Conservation (phyloP, 2,797 vertebrate genomes). For the Chrosomus eos region DNA sequence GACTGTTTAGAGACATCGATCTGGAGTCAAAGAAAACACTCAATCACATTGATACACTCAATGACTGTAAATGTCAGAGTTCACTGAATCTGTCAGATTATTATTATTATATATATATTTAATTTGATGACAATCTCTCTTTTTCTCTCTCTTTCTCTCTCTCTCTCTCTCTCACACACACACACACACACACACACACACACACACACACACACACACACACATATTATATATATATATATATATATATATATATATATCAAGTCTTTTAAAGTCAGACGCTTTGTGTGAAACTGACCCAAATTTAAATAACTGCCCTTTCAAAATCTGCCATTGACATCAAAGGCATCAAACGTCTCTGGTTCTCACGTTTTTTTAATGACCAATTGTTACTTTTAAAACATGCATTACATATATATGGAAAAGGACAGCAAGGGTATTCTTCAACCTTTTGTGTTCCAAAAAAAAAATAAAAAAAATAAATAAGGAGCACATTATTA, state of each 20-base stretch:
- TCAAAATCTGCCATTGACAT: not conserved
- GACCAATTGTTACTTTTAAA: not conserved
- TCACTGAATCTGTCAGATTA: slow-evolving; percentile 19
- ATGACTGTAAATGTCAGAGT: slow-evolving; percentile 10
- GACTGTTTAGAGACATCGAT: slow-evolving; percentile 10
- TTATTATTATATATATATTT: not conserved
- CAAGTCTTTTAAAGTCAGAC: not conserved
- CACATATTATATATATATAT: no score
- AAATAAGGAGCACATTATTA: no score
- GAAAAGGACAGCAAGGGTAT: not conserved
- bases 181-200: no score
- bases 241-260: no score
- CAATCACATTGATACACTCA: not conserved
- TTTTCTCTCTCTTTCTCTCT: no score
- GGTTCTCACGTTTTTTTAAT: not conserved
- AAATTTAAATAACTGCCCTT: not conserved
- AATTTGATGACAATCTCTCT: no score
- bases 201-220: no score
- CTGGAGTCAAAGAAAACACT: not conserved
- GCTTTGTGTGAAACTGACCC: not conserved
- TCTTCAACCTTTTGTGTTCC: not conserved
- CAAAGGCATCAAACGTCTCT: not conserved
- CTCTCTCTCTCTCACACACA: no score
- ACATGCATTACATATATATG: not conserved
- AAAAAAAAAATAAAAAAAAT: not conserved